These are phyloP conservation scores for Nemurella pictetii DNA, from an alignment of 2,888 invertebrate genomes.

Conservation along the genomic window DNA sequence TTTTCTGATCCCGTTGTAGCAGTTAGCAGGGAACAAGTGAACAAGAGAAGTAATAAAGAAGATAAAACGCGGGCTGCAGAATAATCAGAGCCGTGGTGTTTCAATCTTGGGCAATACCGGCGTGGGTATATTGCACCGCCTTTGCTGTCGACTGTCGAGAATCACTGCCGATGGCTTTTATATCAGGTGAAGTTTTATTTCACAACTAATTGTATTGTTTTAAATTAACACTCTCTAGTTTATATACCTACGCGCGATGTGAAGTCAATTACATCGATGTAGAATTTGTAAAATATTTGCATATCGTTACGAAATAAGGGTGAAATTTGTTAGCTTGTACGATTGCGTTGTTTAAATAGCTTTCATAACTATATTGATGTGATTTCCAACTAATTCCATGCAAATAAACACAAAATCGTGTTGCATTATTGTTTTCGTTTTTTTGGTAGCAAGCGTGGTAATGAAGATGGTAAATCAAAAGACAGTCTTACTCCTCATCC, in stretches of 20 bases:
- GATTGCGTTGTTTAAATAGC: no score
- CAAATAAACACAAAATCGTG: no score
- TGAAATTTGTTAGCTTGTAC: no score
- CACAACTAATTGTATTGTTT: not conserved
- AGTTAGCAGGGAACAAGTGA: constrained; percentile 2
- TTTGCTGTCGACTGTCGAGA: not conserved
- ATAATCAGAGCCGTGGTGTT: not conserved
- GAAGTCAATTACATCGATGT: not conserved
- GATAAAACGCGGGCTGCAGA: not conserved
- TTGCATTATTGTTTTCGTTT: no score
- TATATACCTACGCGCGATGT: not conserved
- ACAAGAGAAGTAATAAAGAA: constrained; percentile 19
- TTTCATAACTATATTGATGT: no score
- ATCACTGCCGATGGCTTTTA: not conserved
- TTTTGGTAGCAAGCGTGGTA: no score
- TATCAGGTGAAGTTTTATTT: not conserved
- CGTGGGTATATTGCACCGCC: not conserved
- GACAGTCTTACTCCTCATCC: no score
- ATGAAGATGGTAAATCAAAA: no score
- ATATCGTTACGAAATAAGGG: not conserved
- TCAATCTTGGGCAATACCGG: not conserved
- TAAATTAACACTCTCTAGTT: not conserved
- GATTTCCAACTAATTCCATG: no score
- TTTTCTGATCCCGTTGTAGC: constrained; percentile 16
- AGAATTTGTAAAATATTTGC: no score